Base-by-base conservation (phyloP, 2,113 vertebrate species). In the Morone saxatilis region DNA sequence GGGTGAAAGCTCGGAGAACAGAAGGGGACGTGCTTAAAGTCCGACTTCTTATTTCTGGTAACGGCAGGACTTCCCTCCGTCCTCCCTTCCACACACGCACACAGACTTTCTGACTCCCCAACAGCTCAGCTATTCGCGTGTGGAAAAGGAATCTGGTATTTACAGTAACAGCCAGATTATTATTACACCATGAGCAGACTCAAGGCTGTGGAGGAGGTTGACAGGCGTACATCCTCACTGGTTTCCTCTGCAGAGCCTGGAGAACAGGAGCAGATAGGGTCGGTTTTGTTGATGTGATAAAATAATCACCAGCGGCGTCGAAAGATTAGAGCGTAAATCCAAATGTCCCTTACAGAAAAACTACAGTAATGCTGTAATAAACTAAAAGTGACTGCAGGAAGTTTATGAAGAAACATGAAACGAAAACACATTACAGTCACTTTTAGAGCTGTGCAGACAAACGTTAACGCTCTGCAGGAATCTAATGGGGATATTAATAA, bases 141-240 rank as follows among this genome's bases (percentile, higher is more conserved):
- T 76, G 62, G 67, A 90, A 53, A 54, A 85, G 75, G 86, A 89
- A 87, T 88, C 85, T 85, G 78, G 43, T 81, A 81, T 89, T 90
- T 83, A 80, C 71, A 88, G 81, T 6, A 40, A 63, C 40, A 69
- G 57, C 0, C 70, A 63, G 82, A 91, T 85, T 86, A 84, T 81
- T 76, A 81, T 80, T 76, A 84, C 89, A 88, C 31, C 7, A 43
- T 45, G 89, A 88, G 71, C 80, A 59, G 88, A 57, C 61, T 93
- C 84, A 90, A 90, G 91, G 91, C 83, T 60, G 75, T 0, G 36
- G 40, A 10, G 74, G 83, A 76, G 78, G 82, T 11, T 51, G 75
- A 16, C 45, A 11, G 41, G 5, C 19, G 13, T 0, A 73, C 83
- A 71, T 87, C 79, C 81, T 63, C 71, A 3, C 45, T 14, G 65